Evolutionary conservation across 2,888 invertebrate species (phyloP).

Genomic region (Brenthis ino): DNA sequence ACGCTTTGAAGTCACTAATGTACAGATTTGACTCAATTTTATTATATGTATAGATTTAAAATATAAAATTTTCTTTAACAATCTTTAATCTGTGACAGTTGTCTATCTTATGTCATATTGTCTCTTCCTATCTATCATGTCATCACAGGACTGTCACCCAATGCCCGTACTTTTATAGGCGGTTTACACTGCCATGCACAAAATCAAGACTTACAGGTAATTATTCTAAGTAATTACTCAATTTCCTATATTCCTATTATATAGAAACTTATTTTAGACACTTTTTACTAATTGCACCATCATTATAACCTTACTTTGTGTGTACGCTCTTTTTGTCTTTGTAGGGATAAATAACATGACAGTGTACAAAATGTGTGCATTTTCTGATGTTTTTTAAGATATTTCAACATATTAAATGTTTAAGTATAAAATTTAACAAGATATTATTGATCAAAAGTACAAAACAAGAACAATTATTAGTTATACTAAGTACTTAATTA

Average conservation of each 20-base stretch:
- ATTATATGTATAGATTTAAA: too few species aligned
- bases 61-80: background rate
- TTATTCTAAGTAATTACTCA: conserved; percentile 31
- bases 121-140: conserved; percentile 66
- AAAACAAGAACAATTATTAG: too few species aligned
- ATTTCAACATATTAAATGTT: background rate
- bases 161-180: conserved; percentile 77
- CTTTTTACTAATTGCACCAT: conserved; percentile 51
- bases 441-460: too few species aligned
- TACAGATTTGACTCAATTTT: too few species aligned
- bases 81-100: conserved; percentile 16
- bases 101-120: conserved; percentile 24
- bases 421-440: too few species aligned
- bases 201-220: conserved; percentile 77
- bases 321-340: conserved; percentile 20
- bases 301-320: conserved; percentile 65
- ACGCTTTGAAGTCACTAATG: too few species aligned
- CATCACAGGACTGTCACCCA: conserved; percentile 70
- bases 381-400: background rate
- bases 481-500: too few species aligned
- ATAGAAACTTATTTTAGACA: conserved; percentile 13
- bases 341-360: background rate
- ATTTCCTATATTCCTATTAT: conserved; percentile 20
- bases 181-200: conserved; percentile 77
- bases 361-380: background rate